Evolutionary conservation across 2,888 invertebrate species (phyloP).

Genomic region (Habroteleia sp.): DNA sequence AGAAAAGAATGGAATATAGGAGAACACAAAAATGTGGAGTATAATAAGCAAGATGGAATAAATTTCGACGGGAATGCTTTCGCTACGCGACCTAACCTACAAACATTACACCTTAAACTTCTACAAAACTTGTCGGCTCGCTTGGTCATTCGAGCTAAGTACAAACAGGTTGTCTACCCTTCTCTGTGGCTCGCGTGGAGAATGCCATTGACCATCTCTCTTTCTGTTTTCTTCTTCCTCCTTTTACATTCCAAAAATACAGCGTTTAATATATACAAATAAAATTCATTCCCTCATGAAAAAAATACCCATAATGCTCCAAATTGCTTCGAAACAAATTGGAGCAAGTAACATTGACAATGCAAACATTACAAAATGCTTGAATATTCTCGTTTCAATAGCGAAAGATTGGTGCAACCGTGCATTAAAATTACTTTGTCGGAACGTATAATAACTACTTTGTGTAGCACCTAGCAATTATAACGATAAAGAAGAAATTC

Average conservation of each 20-base stretch:
- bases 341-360: too few relatives aligned
- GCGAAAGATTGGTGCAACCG: too few relatives aligned
- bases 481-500: slow-evolving; percentile 4
- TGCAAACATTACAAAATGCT: too few relatives aligned
- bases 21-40: neutral
- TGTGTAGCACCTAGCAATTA: slow-evolving; percentile 1
- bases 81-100: slow-evolving; percentile 41
- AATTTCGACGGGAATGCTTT: slow-evolving; percentile 28
- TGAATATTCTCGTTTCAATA: too few relatives aligned
- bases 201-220: slow-evolving; percentile 8
- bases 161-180: slow-evolving; percentile 74
- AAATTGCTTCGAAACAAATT: too few relatives aligned
- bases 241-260: slow-evolving; percentile 14
- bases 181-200: slow-evolving; percentile 67
- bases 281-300: neutral
- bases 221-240: slow-evolving; percentile 3
- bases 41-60: slow-evolving; percentile 23
- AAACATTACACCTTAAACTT: slow-evolving; percentile 31
- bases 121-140: slow-evolving; percentile 40
- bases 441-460: too few relatives aligned
- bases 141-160: slow-evolving; percentile 35
- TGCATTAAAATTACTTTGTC: neutral
- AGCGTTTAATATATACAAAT: slow-evolving; percentile 17
- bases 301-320: neutral
- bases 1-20: neutral